Base-by-base conservation (phyloP, 2,797 vertebrate genomes). In the Acrossocheilus fasciatus region DNA sequence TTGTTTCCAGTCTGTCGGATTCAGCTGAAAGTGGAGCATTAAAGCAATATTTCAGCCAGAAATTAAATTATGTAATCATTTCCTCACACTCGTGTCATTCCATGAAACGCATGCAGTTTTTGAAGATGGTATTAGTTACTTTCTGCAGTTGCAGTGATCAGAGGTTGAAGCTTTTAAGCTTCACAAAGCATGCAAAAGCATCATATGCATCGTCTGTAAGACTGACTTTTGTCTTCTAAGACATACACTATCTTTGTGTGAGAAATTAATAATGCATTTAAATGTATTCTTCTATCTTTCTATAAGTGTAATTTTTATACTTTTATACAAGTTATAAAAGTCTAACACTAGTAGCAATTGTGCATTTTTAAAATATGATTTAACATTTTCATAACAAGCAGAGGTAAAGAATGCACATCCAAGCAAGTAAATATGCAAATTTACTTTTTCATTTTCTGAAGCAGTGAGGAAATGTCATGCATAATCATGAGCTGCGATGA, bases 1-100 rank as follows among this genome's bases (percentile, higher is more conserved):
- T 83, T 64, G 18, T 62, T 74, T 83, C 70, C 30, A 2, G 18
- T n/a, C 23, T 45, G 36, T 54, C 30, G 50, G n/a, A 30, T 75
- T 83, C 39, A 83, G 54, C 36, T 47, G 43, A 20, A 50, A 64
- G 15, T 6, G 3, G 34, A 78, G 59, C 57, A 39, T 39, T 66
- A 39, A 79, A 62, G 8, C 23, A 79, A 62, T 62, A 79, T 79
- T 79, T 79, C 23, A 43, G 12, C 23, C 36, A 43, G 14, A 78
- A 41, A 62, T 79, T 10, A 10, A 62, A 41, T 43, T 26, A 43
- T 62, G 54, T 43, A 77, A 57, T 54, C 12, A 59, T 79, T 62
- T 79, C 54, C 76, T 79, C 20, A 30, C 23, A 43, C 76, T 78
- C 1, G 4, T 78, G 36, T 15, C 36, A 30, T 64, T 43, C 39